phyloP scores from a whole-genome alignment of 2,113 vertebrate genomes.

The Seriola quinqueradiata region DNA sequence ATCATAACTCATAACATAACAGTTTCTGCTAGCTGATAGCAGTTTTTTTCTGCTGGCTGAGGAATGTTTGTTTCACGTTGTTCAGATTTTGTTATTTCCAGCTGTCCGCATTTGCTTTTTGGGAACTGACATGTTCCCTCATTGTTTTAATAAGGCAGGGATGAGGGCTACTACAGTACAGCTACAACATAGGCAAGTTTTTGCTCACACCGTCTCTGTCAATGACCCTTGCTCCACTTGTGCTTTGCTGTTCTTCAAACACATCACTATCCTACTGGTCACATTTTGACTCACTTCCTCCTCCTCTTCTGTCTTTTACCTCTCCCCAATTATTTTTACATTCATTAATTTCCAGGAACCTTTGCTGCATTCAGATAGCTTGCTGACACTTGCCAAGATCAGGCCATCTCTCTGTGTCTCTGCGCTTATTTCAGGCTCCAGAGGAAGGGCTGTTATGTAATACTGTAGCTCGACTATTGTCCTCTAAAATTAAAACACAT shows the following conservation, averaged over 20 bases:
- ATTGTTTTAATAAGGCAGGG: neutral
- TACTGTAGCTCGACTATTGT: constrained; percentile 41
- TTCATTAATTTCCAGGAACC: constrained; percentile 22
- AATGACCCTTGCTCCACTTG: neutral
- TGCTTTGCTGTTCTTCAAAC: constrained; percentile 13
- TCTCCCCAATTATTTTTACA: constrained; percentile 21
- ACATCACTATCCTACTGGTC: neutral
- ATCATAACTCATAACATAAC: neutral
- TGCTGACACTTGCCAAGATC: constrained; percentile 7
- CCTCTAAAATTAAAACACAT: constrained; percentile 23
- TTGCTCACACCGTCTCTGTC: neutral
- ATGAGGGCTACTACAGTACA: neutral
- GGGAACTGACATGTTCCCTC: neutral
- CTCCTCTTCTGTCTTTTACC: constrained; percentile 2
- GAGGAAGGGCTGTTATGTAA: constrained; percentile 51
- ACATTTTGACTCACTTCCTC: constrained; percentile 22
- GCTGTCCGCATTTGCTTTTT: neutral
- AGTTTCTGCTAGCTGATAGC: neutral
- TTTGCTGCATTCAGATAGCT: constrained; percentile 18
- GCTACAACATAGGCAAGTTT: neutral
- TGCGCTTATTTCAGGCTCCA: constrained; percentile 37
- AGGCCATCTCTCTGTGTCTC: constrained; percentile 11
- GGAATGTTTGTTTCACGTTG: neutral
- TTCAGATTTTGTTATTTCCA: neutral
- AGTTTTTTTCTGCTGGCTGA: neutral